Percentiles rank a stretch among this genome's conserved stretches.
Conservation (phyloP, 2,797 vertebrate species). For the Tapirus indicus region DNA sequence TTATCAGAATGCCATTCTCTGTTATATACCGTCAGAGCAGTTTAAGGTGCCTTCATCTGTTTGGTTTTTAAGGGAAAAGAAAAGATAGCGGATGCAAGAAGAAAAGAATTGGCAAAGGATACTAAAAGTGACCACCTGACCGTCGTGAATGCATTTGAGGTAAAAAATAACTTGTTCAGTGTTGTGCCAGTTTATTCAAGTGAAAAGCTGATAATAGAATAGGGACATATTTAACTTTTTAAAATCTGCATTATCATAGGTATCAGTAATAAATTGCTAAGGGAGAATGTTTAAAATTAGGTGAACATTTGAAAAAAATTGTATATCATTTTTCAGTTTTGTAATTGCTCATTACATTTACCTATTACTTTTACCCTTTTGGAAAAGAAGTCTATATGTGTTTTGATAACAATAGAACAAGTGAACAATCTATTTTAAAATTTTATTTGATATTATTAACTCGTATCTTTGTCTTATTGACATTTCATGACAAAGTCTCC, state of each 20-base stretch:
- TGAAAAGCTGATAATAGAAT: not conserved
- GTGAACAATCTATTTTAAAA: not conserved
- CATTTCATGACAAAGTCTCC: not conserved
- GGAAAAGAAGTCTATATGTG: not conserved
- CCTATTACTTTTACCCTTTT: slow-evolving; percentile 31
- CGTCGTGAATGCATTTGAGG: slow-evolving; percentile 96
- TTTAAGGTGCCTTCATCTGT: slow-evolving; percentile 15
- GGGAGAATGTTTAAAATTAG: slow-evolving; percentile 40
- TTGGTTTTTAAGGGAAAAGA: slow-evolving; percentile 94
- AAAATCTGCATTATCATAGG: not conserved
- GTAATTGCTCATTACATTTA: not conserved
- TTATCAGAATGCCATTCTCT: not conserved
- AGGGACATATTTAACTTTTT: not conserved
- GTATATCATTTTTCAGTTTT: not conserved
- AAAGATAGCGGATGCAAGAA: slow-evolving; percentile 96
- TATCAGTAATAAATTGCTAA: not conserved
- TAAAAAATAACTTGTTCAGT: slow-evolving; percentile 81
- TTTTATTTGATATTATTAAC: not conserved
- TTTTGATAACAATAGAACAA: slow-evolving; percentile 1
- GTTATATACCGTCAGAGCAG: not conserved
- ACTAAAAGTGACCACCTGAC: slow-evolving; percentile 98
- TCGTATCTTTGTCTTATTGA: not conserved
- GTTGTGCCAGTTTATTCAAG: not conserved
- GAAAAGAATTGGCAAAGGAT: slow-evolving; percentile 94
- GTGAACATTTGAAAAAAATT: not conserved